Evolutionary conservation across 2,113 vertebrate genomes (phyloP), one percentile per base, ranked within the genome.

Genomic region (Sorex araneus): DNA sequence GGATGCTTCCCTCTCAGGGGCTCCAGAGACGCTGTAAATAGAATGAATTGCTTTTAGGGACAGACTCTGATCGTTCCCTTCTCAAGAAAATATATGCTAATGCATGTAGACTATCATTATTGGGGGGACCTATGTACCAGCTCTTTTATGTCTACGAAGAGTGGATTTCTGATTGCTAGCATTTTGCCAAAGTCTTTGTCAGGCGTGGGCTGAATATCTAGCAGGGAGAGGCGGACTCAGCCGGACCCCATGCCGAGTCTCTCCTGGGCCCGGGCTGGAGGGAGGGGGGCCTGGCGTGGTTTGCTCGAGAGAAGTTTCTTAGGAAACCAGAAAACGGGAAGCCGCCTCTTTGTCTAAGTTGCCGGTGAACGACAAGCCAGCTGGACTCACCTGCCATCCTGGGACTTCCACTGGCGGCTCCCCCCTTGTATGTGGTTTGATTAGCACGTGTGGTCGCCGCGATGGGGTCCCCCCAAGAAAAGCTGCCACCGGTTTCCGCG

Each of bases 21-120:
- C 80, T 96, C 96, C 94, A 94, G 97, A 95, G 97, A 96, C 96
- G 97, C 97, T 94, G 96, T 97, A 98, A 98, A 98, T 97, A 98
- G 96, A 97, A 90, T 19, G 88, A 97, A 97, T 95, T 96, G 97
- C 97, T 98, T 97, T 97, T 97, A 95, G 94, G 97, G 96, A 95
- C 71, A 64, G 89, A 94, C 77, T 94, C 92, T n/a, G 94, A 96
- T 96, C 95, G 97, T 81, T 96, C 67, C 6, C 88, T 74, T 97
- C 97, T 96, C 70, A 87, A 88, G 97, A 95, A 98, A 97, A 97
- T 96, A 91, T 90, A 97, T 97, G 97, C 96, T 98, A 97, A 98
- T 97, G 95, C 28, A 96, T 95, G 67, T 78, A 87, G 7, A 96
- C 96, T 47, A 0, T 97, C 97, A 91, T 96, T 97, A 97, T 95